Evolutionary conservation across 2,888 invertebrate genomes (phyloP).

Genomic region (Drosophila paramelanica): DNA sequence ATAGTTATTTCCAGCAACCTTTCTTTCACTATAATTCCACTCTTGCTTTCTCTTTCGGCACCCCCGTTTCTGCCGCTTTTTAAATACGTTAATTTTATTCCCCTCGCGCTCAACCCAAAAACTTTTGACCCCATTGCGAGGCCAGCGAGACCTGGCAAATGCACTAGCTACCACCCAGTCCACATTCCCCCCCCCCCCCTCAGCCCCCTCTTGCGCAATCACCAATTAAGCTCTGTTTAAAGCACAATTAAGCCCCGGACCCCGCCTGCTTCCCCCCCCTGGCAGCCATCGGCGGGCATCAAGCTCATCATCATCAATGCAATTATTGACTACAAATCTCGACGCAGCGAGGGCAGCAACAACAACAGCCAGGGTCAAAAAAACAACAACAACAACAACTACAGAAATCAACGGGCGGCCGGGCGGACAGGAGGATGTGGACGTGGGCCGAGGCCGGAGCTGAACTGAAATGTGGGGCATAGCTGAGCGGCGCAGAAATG

Average conservation of each 20-base stretch:
- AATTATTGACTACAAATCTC: constrained; percentile 77
- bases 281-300: constrained; percentile 15
- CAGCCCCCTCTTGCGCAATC: constrained; percentile 53
- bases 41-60: constrained; percentile 1
- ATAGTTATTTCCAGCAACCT: constrained; percentile 5
- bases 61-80: not conserved
- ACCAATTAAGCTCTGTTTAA: constrained; percentile 77
- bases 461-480: constrained; percentile 22
- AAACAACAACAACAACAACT: constrained; percentile 22
- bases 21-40: constrained; percentile 7
- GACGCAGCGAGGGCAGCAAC: constrained; percentile 44
- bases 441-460: not conserved
- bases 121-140: constrained; percentile 37
- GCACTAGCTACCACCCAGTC: constrained; percentile 6
- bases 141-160: constrained; percentile 8
- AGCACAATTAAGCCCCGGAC: constrained; percentile 69
- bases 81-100: constrained; percentile 26
- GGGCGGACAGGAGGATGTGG: constrained; percentile 9
- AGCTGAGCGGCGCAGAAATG: constrained; percentile 13
- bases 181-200: not conserved
- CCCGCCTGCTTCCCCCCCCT: not conserved
- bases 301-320: constrained; percentile 72
- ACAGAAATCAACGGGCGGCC: constrained; percentile 47
- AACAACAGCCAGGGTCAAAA: constrained; percentile 11
- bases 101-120: constrained; percentile 4